Evolutionary conservation across 2,888 invertebrate species (phyloP).

Genomic region (Polyploca ridens): DNA sequence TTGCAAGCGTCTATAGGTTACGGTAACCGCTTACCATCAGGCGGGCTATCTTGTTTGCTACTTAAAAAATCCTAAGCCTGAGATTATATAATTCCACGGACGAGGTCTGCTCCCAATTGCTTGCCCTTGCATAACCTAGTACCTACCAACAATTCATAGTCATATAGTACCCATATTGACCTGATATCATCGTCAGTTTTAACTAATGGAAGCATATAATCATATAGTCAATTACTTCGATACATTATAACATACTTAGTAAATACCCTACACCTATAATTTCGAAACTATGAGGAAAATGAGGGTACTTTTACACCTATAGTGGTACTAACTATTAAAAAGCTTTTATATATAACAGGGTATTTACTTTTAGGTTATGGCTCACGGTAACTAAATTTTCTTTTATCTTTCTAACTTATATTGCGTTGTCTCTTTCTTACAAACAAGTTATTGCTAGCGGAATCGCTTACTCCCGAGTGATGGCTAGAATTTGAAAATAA

Average conservation of each 20-base stretch:
- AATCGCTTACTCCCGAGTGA: neutral
- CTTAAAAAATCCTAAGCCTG: too few relatives aligned
- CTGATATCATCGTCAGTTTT: too few relatives aligned
- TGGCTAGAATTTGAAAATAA: neutral
- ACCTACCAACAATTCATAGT: neutral
- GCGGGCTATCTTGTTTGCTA: too few relatives aligned
- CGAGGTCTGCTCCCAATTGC: too few relatives aligned
- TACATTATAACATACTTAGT: neutral
- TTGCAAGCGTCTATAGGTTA: too few relatives aligned
- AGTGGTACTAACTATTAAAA: neutral
- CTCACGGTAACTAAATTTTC: neutral
- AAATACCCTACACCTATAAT: neutral
- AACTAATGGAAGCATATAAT: too few relatives aligned
- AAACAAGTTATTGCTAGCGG: neutral
- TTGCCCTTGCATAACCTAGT: neutral
- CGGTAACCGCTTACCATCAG: too few relatives aligned
- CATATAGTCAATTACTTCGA: neutral
- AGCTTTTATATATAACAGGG: neutral
- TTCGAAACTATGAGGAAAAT: neutral
- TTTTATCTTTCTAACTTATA: neutral
- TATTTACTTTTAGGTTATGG: constrained; percentile 1
- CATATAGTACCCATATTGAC: too few relatives aligned
- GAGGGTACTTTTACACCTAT: neutral
- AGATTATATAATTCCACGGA: too few relatives aligned
- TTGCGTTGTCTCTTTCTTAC: neutral